Percentiles rank a stretch among this genome's conserved stretches.
Conservation (phyloP, 2,797 vertebrate genomes). For the Etheostoma perlongum region DNA sequence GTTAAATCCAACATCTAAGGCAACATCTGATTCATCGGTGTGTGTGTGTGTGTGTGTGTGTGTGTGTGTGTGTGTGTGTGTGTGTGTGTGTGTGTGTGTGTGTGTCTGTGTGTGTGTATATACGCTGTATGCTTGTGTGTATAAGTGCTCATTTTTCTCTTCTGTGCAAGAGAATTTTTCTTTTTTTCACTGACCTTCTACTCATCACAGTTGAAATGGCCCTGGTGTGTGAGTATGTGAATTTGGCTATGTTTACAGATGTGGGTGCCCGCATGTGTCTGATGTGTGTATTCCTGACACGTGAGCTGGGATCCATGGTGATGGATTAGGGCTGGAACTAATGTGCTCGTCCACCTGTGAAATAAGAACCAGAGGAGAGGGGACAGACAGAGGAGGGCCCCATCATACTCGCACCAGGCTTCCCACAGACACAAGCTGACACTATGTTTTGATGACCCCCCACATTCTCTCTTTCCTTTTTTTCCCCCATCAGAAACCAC, state of each 20-base stretch:
- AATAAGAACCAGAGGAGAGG: conserved; percentile 78
- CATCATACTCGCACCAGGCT: conserved; percentile 59
- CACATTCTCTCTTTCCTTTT: not conserved
- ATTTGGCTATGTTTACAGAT: conserved; percentile 24
- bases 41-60: conserved; percentile 9
- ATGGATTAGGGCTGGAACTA: conserved; percentile 81
- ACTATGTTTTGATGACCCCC: conserved; percentile 54
- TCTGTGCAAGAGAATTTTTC: not conserved
- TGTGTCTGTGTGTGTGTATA: not conserved
- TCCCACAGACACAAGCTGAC: conserved; percentile 64
- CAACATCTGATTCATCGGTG: conserved; percentile 8
- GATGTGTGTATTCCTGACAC: conserved; percentile 36
- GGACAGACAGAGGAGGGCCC: conserved; percentile 50
- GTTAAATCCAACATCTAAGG: conserved; percentile 12
- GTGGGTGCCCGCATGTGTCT: conserved; percentile 13
- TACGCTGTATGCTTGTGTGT: not conserved
- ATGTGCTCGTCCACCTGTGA: conserved; percentile 84
- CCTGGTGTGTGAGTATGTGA: not conserved
- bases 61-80: not conserved
- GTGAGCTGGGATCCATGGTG: conserved; percentile 60
- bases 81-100: conserved; percentile 3
- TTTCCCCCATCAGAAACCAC: conserved; percentile 21
- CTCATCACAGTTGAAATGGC: not conserved
- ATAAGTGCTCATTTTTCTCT: not conserved
- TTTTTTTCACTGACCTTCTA: conserved; percentile 25